Conservation (phyloP, 1,140 invertebrate species). For the Schlechtendalia chinensis region DNA sequence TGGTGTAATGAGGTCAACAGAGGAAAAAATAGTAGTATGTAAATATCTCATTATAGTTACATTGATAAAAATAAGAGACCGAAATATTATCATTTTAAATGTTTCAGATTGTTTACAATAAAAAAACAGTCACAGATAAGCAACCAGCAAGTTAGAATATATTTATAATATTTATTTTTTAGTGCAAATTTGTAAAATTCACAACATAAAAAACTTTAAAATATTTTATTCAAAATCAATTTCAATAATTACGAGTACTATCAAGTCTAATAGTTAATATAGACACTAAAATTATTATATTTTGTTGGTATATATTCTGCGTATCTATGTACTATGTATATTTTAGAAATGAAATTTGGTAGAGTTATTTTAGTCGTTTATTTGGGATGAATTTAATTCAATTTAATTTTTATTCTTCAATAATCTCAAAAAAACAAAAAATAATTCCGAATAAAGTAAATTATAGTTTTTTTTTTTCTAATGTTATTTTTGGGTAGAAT, state of each 20-base stretch:
- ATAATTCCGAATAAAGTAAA: background rate
- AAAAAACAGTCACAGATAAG: slow-evolving; percentile 3
- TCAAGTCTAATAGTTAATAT: no score
- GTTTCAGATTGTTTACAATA: background rate
- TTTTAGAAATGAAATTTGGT: background rate
- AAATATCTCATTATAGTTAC: background rate
- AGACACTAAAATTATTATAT: no score
- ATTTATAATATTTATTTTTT: background rate
- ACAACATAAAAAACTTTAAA: background rate
- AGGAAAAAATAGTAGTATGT: background rate
- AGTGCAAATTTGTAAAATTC: background rate
- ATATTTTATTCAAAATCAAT: background rate
- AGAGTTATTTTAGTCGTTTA: background rate
- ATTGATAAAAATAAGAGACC: background rate
- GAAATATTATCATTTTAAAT: slow-evolving; percentile 5
- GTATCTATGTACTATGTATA: background rate
- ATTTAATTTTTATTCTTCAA: background rate
- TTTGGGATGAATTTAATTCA: background rate
- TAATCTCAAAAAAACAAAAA: background rate
- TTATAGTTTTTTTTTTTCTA: background rate
- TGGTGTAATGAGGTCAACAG: background rate
- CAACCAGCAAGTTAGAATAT: background rate
- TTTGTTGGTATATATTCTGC: no score
- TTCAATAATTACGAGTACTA: background rate
- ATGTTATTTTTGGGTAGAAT: background rate